Base-by-base conservation (phyloP, 2,888 invertebrate genomes). In the Ochropleura leucogaster region DNA sequence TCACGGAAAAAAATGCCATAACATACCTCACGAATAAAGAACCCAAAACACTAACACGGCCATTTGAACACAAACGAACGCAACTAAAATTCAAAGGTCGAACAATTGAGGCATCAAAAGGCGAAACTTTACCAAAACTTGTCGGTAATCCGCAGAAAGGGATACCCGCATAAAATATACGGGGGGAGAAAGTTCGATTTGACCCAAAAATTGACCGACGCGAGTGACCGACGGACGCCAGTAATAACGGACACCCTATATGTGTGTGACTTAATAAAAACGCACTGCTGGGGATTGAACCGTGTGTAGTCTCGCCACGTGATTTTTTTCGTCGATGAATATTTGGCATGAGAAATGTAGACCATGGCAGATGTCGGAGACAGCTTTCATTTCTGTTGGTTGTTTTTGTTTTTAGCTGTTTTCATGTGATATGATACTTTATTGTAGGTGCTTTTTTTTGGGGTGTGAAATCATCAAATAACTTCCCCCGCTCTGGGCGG, bases 221-320 rank as follows among this genome's bases (percentile, higher is more conserved):
- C 89, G 89, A 91, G 90, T 90, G 91, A 87, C 87, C 87, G 83
- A 87, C 86, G 87, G 89, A 89, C 90, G 63, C 82, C 85, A 83
- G 92, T 92, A 92, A 93, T 93, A 93, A 93, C 90, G 89, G 88
- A 85, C 89, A 85, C 79, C 89, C 90, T 90, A 92, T 92, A 92
- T 92, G 87, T 90, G 90, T 90, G 90, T 75, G 92, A 92, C 91
- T 93, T 91, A 93, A 94, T 94, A 94, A 93, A 94, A 93, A 86
- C 82, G 87, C 87, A 80, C 68, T 77, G 74, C 77, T 46, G 10
- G 82, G 77, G 74, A 82, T 84, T 84, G 79, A 69, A 70, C 73
- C 68, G 55, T 74, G 63, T 71, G 70, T 55, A 60, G 59, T 67
- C 68, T 57, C 66, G 64, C 40, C 18, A 40, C 4, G 68, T 18